Base-by-base conservation (phyloP, 2,888 invertebrate genomes). In the Rhagonycha fulva region DNA sequence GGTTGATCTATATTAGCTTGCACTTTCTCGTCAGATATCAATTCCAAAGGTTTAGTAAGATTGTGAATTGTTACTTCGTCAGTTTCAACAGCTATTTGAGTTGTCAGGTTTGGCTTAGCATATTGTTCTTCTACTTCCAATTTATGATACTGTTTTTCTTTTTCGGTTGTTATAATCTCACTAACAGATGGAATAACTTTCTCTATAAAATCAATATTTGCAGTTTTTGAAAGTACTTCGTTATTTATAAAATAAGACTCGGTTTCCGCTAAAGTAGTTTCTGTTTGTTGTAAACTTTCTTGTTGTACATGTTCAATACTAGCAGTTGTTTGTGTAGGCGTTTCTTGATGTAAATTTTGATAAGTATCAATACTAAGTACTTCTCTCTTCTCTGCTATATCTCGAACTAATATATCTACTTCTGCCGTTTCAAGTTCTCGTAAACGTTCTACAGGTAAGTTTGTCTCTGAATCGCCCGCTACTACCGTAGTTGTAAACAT, bases 341-440 rank as follows among this genome's bases (percentile, higher is more conserved):
- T 84, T 28, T 87, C 84, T 32, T 87, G 83, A n/a, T 86, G 85
- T 32, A 89, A 85, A 80, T 87, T 86, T 63, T 88, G 85, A 83
- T 91, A 90, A 81, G 90, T 91, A 72, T 91, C 90, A 77, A 90
- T 89, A 12, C 90, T 86, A 78, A 90, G 80, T 30, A 89, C 88
- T 88, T 93, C 92, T 7, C 89, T 89, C 62, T 91, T 88, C 80
- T 89, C 87, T 11, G 92, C 84, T 28, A 90, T 89, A 82, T 90
- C 89, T 78, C 89, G 88, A 60, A 89, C 87, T 71, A 85, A 86
- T 14, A 91, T 81, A 62, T 87, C 85, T 68, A 89, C 74, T 67
- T 86, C 85, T 11, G 90, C 90, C 72, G 80, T 86, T 83, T 89
- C 89, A 76, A 71, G 76, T 67, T 84, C 82, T 76, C 84, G 85